These are phyloP conservation scores for Lysandra coridon DNA, from an alignment of 2,888 invertebrate species.

Conservation along the genomic window DNA sequence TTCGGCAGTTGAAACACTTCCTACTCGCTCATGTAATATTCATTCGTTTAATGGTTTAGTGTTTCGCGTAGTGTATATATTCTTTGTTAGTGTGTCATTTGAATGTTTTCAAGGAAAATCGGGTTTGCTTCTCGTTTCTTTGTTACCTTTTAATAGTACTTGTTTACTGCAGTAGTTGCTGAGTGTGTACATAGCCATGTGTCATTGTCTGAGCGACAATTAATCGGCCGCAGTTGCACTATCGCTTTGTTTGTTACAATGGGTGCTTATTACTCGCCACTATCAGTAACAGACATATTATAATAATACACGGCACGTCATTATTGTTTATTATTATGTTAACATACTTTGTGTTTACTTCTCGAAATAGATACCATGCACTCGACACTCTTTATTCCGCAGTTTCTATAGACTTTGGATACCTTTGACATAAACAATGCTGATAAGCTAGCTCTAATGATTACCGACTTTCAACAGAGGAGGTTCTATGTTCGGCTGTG, in stretches of 20 bases:
- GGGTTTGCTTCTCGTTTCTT: neutral
- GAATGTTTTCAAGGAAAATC: constrained; percentile 2
- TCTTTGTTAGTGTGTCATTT: neutral
- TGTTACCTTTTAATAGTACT: neutral
- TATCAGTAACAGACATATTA: constrained; percentile 46
- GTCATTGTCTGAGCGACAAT: constrained; percentile 43
- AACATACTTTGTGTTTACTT: constrained; percentile 7
- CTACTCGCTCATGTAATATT: constrained; percentile 13
- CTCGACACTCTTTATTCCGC: neutral
- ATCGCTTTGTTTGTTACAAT: constrained; percentile 48
- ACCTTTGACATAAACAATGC: neutral
- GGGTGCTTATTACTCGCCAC: constrained; percentile 46
- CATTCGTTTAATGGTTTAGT: neutral
- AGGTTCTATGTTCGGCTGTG: neutral
- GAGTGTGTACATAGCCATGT: constrained; percentile 34
- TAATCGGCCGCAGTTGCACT: constrained; percentile 47
- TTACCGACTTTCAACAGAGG: neutral
- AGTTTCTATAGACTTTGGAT: neutral
- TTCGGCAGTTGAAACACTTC: neutral
- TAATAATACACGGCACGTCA: constrained; percentile 53
- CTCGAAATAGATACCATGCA: neutral
- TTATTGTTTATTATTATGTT: constrained; percentile 52
- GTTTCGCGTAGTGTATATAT: too few species aligned
- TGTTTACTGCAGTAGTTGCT: constrained; percentile 35
- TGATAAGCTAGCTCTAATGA: neutral